Conservation (phyloP, 2,113 vertebrate species). For the Percopsis transmontana region DNA sequence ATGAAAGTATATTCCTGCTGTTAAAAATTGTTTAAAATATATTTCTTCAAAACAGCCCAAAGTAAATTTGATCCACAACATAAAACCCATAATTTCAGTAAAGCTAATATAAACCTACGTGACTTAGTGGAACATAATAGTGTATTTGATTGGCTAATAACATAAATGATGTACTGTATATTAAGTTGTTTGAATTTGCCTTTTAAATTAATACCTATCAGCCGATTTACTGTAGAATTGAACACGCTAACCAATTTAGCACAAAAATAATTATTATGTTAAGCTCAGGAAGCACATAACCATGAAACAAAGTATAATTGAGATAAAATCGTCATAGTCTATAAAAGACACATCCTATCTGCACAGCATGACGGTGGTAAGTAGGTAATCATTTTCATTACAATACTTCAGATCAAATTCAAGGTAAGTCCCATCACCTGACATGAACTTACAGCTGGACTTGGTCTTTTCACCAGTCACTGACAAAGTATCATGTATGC, state of each 20-base stretch:
- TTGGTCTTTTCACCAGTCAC: too few relatives aligned
- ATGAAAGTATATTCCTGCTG: too few relatives aligned
- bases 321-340: not conserved
- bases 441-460: not conserved
- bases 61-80: slow-evolving; percentile 11
- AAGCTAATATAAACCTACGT: too few relatives aligned
- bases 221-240: not conserved
- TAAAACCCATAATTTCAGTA: slow-evolving; percentile 20
- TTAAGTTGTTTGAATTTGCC: not conserved
- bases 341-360: not conserved
- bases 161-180: not conserved
- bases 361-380: not conserved
- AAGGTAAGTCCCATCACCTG: not conserved
- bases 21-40: not conserved
- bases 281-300: not conserved
- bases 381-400: not conserved
- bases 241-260: not conserved
- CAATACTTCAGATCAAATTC: slow-evolving; percentile 14
- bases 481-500: too few relatives aligned
- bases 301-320: slow-evolving; percentile 6
- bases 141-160: too few relatives aligned
- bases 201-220: not conserved
- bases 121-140: too few relatives aligned
- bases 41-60: slow-evolving; percentile 47
- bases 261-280: not conserved